A percentile compares a stretch with the other conserved stretches of the same genome.
Evolutionary conservation across 2,797 vertebrate species (phyloP).

Genomic region (Rachycentron canadum): DNA sequence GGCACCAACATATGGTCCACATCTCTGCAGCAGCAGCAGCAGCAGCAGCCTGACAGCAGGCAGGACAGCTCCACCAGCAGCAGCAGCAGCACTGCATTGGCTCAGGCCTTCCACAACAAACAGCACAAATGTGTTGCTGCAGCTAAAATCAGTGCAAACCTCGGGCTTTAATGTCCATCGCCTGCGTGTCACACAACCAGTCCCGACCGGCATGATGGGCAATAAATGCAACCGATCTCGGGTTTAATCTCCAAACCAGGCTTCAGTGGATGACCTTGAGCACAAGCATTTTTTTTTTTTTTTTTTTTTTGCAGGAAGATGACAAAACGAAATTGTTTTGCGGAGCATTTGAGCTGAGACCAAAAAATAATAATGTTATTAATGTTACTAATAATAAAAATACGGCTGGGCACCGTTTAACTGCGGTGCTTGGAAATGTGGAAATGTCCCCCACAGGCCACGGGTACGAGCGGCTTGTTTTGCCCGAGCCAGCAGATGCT

Average conservation of each 20-base stretch:
- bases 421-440: constrained; percentile 58
- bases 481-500: constrained; percentile 26
- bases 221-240: background rate
- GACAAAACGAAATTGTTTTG: constrained; percentile 49
- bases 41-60: constrained; percentile 54
- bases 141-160: constrained; percentile 62
- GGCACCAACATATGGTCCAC: constrained; percentile 54
- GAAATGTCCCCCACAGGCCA: constrained; percentile 38
- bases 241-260: constrained; percentile 41
- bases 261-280: constrained; percentile 87
- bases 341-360: constrained; percentile 23
- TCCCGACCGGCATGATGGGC: background rate
- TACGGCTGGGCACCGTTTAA: constrained; percentile 31
- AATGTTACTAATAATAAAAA: background rate
- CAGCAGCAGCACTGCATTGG: constrained; percentile 72
- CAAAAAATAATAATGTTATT: no score
- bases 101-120: constrained; percentile 73
- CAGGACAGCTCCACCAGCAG: constrained; percentile 56
- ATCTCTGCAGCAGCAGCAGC: constrained; percentile 63
- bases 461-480: constrained; percentile 18
- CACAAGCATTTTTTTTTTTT: constrained; percentile 59
- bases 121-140: constrained; percentile 60
- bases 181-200: constrained; percentile 19
- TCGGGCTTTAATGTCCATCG: constrained; percentile 29
- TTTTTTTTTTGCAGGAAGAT: constrained; percentile 62